phyloP scores from a whole-genome alignment of 1,140 invertebrate genomes.

The Brachystomella parvula region DNA sequence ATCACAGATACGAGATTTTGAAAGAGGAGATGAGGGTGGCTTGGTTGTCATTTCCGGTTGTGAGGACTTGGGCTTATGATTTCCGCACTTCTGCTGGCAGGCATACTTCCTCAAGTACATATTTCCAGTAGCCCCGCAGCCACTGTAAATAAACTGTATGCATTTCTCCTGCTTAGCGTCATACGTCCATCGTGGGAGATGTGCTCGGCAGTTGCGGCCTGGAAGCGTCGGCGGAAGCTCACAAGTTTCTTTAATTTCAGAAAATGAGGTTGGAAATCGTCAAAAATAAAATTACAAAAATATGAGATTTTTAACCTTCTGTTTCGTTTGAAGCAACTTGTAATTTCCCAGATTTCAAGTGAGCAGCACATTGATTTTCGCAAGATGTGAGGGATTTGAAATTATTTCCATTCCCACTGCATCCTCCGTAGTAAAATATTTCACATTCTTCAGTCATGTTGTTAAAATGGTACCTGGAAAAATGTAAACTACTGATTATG shows the following conservation, averaged over 20 bases:
- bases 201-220: slow-evolving; percentile 22
- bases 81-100: slow-evolving; percentile 28
- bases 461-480: slow-evolving; percentile 27
- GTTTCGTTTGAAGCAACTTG: too few species aligned
- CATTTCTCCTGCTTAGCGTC: slow-evolving; percentile 28
- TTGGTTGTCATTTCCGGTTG: background rate
- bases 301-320: too few species aligned
- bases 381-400: slow-evolving; percentile 71
- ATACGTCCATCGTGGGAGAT: slow-evolving; percentile 34
- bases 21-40: too few species aligned
- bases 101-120: slow-evolving; percentile 26
- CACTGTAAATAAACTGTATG: slow-evolving; percentile 31
- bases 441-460: slow-evolving; percentile 19
- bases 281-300: too few species aligned
- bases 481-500: background rate
- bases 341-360: slow-evolving; percentile 2
- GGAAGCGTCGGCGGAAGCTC: slow-evolving; percentile 7
- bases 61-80: slow-evolving; percentile 10
- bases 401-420: slow-evolving; percentile 79
- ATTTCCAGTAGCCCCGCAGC: slow-evolving; percentile 35
- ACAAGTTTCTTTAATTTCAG: slow-evolving; percentile 18
- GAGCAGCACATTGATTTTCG: slow-evolving; percentile 57
- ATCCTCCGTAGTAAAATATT: slow-evolving; percentile 75
- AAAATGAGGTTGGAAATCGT: too few species aligned
- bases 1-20: slow-evolving; percentile 5